Conservation (phyloP, 1,140 invertebrate genomes). For the Drosophila repletoides region DNA sequence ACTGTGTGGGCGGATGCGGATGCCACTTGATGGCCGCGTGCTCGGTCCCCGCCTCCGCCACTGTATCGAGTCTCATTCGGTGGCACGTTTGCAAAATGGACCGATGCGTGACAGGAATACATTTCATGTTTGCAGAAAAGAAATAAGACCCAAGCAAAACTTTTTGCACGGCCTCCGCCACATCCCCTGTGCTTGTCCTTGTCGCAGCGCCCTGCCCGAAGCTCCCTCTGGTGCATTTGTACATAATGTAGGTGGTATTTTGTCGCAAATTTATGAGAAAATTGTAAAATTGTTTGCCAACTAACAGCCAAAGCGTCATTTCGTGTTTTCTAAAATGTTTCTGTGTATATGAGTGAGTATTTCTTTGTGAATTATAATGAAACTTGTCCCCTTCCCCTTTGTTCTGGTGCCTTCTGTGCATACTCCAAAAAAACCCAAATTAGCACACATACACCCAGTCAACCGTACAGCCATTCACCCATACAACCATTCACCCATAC, state of each 20-base stretch:
- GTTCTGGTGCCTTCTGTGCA: slow-evolving; percentile 17
- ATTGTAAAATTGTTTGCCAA: slow-evolving; percentile 71
- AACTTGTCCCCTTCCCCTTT: neutral
- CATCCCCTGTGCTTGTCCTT: neutral
- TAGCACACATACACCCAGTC: slow-evolving; percentile 45
- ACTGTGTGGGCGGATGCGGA: slow-evolving; percentile 64
- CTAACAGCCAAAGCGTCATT: slow-evolving; percentile 57
- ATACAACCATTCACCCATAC: neutral
- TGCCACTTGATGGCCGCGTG: slow-evolving; percentile 41
- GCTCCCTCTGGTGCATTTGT: slow-evolving; percentile 54
- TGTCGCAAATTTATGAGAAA: slow-evolving; percentile 72
- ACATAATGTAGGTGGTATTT: slow-evolving; percentile 66
- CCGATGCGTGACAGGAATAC: slow-evolving; percentile 77
- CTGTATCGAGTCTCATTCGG: slow-evolving; percentile 59
- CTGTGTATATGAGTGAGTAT: neutral
- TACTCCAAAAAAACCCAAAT: slow-evolving; percentile 54
- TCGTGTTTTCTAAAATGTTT: slow-evolving; percentile 72
- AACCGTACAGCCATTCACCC: neutral
- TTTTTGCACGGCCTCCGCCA: slow-evolving; percentile 13
- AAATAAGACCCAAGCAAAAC: slow-evolving; percentile 35
- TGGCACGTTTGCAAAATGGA: slow-evolving; percentile 81
- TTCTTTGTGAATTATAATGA: slow-evolving; percentile 1
- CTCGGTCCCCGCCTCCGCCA: neutral
- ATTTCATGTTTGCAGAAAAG: slow-evolving; percentile 76
- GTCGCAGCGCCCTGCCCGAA: neutral